Evolutionary conservation across 2,888 invertebrate species (phyloP).

Genomic region (Polyploca ridens): DNA sequence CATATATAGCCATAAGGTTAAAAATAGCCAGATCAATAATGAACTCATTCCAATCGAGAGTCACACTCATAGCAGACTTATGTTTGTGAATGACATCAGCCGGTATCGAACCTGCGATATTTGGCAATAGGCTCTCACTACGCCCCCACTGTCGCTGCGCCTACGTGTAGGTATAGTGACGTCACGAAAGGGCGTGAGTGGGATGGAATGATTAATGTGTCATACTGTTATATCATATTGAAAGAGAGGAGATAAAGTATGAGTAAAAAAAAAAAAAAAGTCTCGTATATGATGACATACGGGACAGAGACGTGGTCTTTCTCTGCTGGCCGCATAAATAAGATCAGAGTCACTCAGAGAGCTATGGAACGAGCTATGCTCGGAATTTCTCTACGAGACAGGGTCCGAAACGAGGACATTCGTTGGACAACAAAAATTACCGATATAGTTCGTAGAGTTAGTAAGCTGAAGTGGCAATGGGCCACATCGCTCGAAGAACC

Average conservation of each 20-base stretch:
- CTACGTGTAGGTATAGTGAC: slow-evolving; percentile 23
- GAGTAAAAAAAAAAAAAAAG: too few relatives aligned
- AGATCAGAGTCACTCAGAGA: too few relatives aligned
- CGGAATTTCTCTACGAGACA: too few relatives aligned
- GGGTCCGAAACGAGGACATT: too few relatives aligned
- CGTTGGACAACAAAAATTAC: too few relatives aligned
- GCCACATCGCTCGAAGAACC: too few relatives aligned
- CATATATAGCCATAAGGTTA: background rate
- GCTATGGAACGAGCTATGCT: too few relatives aligned
- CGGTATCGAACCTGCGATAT: slow-evolving; percentile 49
- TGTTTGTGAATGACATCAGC: slow-evolving; percentile 46
- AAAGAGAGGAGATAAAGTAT: background rate
- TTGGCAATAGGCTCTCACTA: slow-evolving; percentile 37
- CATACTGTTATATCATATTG: slow-evolving; percentile 16
- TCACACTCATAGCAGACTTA: slow-evolving; percentile 5
- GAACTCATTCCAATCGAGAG: background rate
- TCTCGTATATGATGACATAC: too few relatives aligned
- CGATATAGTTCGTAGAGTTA: too few relatives aligned
- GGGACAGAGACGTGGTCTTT: too few relatives aligned
- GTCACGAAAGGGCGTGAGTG: slow-evolving; percentile 31
- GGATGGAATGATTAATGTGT: slow-evolving; percentile 27
- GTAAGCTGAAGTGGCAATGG: too few relatives aligned
- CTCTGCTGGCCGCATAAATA: too few relatives aligned
- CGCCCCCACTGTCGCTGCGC: slow-evolving; percentile 44
- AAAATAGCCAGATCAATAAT: background rate